These are phyloP conservation scores for Urophycis tenuis DNA, from an alignment of 2,797 vertebrate species.

Conservation along the genomic window DNA sequence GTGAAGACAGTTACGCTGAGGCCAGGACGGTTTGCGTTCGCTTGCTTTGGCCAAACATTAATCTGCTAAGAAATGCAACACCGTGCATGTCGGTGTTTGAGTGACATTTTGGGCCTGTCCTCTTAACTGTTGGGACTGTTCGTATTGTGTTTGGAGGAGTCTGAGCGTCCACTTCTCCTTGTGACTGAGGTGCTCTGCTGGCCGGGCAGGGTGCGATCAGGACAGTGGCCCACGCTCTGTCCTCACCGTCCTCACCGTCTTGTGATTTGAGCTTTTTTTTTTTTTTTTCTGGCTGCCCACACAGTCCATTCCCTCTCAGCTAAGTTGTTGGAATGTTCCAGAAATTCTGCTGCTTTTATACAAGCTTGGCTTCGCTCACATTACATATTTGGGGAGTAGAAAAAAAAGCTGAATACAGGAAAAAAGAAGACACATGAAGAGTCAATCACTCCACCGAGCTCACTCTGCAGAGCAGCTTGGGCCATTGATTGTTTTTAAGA, in stretches of 20 bases:
- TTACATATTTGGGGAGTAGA: not conserved
- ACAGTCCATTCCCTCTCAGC: not conserved
- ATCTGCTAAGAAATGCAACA: not conserved
- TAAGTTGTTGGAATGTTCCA: not conserved
- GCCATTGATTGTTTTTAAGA: not conserved
- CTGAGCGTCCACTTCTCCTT: constrained; percentile 26
- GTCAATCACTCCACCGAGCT: not conserved
- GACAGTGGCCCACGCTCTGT: constrained; percentile 18
- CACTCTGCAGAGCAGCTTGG: not conserved
- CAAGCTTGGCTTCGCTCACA: not conserved
- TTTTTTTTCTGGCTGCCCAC: not conserved
- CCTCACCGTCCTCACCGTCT: not conserved
- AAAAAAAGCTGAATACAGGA: not conserved
- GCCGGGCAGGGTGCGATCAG: constrained; percentile 15
- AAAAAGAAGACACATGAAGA: not conserved
- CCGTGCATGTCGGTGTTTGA: not conserved
- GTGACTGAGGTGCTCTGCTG: constrained; percentile 17
- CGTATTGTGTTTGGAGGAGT: not conserved
- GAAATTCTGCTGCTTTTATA: not conserved
- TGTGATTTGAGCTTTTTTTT: not conserved
- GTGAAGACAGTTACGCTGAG: not conserved
- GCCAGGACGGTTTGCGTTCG: not conserved
- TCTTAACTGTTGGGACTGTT: not conserved
- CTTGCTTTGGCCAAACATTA: not conserved
- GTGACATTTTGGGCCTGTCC: not conserved